These are phyloP conservation scores for Anthopleura sola DNA, from an alignment of 64 coral and sea anemone species.

Conservation along the genomic window DNA sequence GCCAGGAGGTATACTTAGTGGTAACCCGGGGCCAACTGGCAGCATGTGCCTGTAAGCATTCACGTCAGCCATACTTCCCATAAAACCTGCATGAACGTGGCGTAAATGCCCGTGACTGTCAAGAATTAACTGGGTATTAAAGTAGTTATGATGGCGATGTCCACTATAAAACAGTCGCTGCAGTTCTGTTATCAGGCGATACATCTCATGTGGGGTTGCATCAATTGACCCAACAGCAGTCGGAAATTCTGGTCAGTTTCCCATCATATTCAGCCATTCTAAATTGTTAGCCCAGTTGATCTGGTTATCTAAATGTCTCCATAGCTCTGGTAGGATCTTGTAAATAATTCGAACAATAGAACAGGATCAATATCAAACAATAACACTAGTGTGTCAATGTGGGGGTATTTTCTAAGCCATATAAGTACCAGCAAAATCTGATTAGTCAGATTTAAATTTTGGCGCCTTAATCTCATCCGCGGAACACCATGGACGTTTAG, in stretches of 20 bases:
- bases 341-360: constrained; percentile 15
- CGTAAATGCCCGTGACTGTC: too few species aligned
- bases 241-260: constrained; percentile 14
- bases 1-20: too few species aligned
- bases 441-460: neutral
- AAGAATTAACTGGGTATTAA: too few species aligned
- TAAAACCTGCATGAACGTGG: too few species aligned
- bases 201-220: constrained; percentile 6
- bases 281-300: too few species aligned
- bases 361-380: neutral
- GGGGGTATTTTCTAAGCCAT: constrained; percentile 16
- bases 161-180: constrained; percentile 19
- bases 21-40: too few species aligned
- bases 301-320: neutral
- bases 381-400: neutral
- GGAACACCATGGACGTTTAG: neutral
- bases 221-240: neutral
- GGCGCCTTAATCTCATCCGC: neutral
- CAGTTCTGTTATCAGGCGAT: neutral
- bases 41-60: too few species aligned
- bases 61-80: too few species aligned
- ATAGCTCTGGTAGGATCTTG: neutral
- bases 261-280: constrained; percentile 12
- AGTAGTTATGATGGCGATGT: neutral
- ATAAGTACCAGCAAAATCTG: neutral